Evolutionary conservation across 2,888 invertebrate genomes (phyloP), one percentile per base, ranked within the genome.

Genomic region (Amphipoea oculea): DNA sequence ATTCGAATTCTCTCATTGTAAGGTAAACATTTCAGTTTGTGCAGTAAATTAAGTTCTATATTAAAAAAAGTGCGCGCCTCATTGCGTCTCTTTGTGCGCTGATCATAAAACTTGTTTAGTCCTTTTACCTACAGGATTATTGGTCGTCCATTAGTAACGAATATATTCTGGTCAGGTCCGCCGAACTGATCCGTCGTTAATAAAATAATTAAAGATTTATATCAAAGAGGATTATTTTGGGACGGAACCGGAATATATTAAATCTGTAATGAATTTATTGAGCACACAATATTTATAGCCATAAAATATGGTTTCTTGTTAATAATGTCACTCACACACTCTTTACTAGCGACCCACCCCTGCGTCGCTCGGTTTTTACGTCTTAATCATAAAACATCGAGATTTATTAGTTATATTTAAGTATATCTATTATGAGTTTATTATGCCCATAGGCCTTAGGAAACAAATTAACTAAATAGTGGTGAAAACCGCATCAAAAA

Each of bases 191-290:
- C 78, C 78, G 54, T 60, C n/a, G 54, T 82, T 83, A 80, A 80
- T 83, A 62, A 78, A 83, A 54, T 62, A 66, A 79, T 76, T 83
- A 83, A 51, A 67, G 83, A 68, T 83, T 82, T 82, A 82, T 79
- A 67, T 36, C 76, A 66, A 23, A 5, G 36, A 5, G 77, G 57
- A 60, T 83, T 83, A 66, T 23, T 60, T 60, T 67, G n/a, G 77
- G 23, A 83, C 17, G 36, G 4, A n/a, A 23, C 29, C 6, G 17
- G 48, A 82, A 65, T 82, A 29, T 54, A 74, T 45, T 57, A 0
- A 23, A 36, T 45, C 6, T 7, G 12, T 57, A 51, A 23, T 20
- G 23, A 51, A 81, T 62, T 81, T 62, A 42, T n/a, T 75, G n/a
- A 36, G 12, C 36, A 36, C 23, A 70, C 48, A 71, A 42, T 40